Conservation (phyloP, 2,113 vertebrate species). For the Lathamus discolor region DNA sequence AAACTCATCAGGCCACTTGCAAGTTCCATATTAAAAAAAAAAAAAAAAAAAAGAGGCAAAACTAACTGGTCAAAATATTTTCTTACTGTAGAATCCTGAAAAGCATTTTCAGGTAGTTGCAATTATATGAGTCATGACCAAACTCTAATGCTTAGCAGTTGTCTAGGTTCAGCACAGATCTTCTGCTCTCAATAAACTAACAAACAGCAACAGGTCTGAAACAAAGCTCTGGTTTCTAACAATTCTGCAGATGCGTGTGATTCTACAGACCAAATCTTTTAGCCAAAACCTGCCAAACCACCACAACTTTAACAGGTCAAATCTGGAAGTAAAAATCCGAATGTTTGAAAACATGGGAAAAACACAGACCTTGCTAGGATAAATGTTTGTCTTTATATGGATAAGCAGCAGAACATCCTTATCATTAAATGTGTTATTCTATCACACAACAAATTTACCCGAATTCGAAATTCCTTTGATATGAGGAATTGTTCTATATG, state of each 20-base stretch:
- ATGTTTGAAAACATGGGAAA: neutral
- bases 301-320: neutral
- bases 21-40: neutral
- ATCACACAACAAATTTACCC: constrained; percentile 10
- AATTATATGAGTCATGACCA: neutral
- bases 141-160: neutral
- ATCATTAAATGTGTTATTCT: constrained; percentile 40
- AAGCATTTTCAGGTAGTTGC: neutral
- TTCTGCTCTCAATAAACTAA: neutral
- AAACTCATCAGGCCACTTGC: neutral
- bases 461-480: constrained; percentile 46
- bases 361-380: neutral
- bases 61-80: neutral
- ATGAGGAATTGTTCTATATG: constrained; percentile 1
- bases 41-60: rapidly evolving
- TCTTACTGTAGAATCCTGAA: neutral
- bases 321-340: neutral
- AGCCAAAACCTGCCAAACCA: neutral
- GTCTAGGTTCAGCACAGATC: neutral
- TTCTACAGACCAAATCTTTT: neutral
- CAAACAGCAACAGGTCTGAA: neutral
- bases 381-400: constrained; percentile 17
- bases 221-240: neutral
- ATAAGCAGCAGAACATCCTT: constrained; percentile 14
- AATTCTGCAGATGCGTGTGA: neutral